Evolutionary conservation across 2,797 vertebrate species (phyloP).

Genomic region (Chrosomus eos): DNA sequence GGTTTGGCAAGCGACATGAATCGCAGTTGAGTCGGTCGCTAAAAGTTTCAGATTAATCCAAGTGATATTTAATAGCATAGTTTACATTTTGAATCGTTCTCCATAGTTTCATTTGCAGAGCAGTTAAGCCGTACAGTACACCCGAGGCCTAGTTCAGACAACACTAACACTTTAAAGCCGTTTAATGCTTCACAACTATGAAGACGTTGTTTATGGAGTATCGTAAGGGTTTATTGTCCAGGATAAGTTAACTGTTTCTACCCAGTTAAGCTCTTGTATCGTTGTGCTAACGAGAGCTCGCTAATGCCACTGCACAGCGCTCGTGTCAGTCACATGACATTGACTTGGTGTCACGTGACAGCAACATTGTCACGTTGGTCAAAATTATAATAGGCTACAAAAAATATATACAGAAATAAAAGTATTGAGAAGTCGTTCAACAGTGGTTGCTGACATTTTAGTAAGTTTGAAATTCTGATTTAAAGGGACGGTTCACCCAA

Average conservation of each 20-base stretch:
- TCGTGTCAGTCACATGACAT: conserved; percentile 32
- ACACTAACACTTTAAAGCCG: background rate
- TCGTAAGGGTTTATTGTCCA: background rate
- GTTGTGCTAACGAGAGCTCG: background rate
- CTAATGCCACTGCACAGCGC: conserved; percentile 4
- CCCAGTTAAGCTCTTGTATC: background rate
- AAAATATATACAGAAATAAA: background rate
- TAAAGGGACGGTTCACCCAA: background rate
- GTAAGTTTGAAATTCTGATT: background rate
- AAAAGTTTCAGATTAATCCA: background rate
- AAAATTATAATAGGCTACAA: background rate
- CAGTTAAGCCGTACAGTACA: background rate
- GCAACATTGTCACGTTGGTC: background rate
- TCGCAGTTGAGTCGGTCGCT: conserved; percentile 15
- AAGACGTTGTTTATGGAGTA: background rate
- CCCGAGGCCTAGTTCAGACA: conserved; percentile 25
- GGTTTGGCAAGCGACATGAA: conserved; percentile 59
- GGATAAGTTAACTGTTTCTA: background rate
- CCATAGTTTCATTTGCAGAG: conserved; percentile 25
- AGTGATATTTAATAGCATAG: background rate
- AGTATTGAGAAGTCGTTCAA: background rate
- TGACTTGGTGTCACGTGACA: conserved; percentile 23
- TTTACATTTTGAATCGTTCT: conserved; percentile 9
- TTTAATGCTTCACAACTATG: background rate
- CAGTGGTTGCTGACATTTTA: background rate